A percentile compares a stretch with the other conserved stretches of the same genome.
Evolutionary conservation across 2,113 vertebrate genomes (phyloP).

Genomic region (Mustelus asterias): DNA sequence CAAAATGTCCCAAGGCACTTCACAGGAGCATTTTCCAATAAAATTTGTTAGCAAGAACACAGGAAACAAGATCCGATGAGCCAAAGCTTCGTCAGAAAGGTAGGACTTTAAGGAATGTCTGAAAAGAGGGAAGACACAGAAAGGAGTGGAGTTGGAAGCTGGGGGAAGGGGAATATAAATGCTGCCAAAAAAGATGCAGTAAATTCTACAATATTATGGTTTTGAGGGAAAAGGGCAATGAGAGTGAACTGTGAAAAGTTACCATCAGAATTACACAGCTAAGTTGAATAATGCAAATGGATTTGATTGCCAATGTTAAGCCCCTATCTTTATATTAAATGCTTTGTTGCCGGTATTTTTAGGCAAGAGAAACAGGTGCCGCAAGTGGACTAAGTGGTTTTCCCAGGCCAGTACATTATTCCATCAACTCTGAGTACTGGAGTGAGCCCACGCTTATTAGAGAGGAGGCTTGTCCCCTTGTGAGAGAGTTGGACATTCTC

Average conservation of each 20-base stretch:
- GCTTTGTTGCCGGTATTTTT: background rate
- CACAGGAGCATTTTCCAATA: background rate
- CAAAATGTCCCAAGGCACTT: background rate
- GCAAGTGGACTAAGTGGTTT: background rate
- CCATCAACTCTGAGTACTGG: background rate
- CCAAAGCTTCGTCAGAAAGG: background rate
- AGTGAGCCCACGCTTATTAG: background rate
- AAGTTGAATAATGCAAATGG: background rate
- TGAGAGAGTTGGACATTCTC: background rate
- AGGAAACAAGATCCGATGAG: background rate
- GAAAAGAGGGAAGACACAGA: background rate
- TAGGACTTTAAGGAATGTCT: background rate
- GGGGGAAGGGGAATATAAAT: background rate
- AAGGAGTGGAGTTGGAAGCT: background rate
- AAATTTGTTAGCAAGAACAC: background rate
- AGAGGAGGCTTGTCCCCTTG: background rate
- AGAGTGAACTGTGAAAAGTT: background rate
- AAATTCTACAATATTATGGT: background rate
- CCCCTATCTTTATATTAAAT: background rate
- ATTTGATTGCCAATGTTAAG: background rate
- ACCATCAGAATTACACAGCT: background rate
- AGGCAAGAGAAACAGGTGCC: background rate
- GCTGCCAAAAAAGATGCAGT: background rate
- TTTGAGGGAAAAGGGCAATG: background rate
- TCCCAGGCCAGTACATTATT: background rate